Evolutionary conservation across 2,797 vertebrate species (phyloP).

Genomic region (Antennarius maculatus): DNA sequence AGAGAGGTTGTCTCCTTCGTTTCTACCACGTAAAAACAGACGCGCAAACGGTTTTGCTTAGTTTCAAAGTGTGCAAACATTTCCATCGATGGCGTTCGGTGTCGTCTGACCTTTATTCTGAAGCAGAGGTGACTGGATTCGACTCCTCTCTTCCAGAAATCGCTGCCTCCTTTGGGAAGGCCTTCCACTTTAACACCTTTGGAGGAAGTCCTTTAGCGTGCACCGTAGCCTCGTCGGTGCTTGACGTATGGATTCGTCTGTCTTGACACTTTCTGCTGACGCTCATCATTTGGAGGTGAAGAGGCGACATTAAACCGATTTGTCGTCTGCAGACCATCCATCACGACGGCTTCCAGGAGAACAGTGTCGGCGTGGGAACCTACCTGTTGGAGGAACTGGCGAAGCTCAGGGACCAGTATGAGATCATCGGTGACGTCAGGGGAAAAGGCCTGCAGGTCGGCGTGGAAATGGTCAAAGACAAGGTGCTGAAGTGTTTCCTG

Average conservation of each 20-base stretch:
- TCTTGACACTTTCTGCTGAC: too few relatives aligned
- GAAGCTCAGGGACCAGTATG: slow-evolving; percentile 88
- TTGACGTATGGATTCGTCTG: slow-evolving; percentile 82
- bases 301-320: too few relatives aligned
- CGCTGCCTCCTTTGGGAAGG: slow-evolving; percentile 81
- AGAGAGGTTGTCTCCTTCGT: too few relatives aligned
- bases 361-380: slow-evolving; percentile 85
- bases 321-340: slow-evolving; percentile 82
- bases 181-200: slow-evolving; percentile 90
- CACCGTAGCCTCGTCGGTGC: slow-evolving; percentile 85
- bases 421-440: slow-evolving; percentile 93
- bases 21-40: too few relatives aligned
- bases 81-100: too few relatives aligned
- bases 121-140: neutral
- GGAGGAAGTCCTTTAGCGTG: slow-evolving; percentile 92
- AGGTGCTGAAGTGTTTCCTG: slow-evolving; percentile 76
- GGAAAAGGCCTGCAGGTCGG: slow-evolving; percentile 95
- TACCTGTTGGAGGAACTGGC: slow-evolving; percentile 87
- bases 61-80: too few relatives aligned
- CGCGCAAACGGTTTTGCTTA: too few relatives aligned
- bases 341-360: slow-evolving; percentile 86
- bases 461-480: slow-evolving; percentile 94
- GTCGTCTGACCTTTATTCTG: too few relatives aligned
- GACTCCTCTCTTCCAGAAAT: slow-evolving; percentile 83
- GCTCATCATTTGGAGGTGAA: too few relatives aligned